phyloP scores from a whole-genome alignment of 2,888 invertebrate species.

The Scrobipalpa costella region DNA sequence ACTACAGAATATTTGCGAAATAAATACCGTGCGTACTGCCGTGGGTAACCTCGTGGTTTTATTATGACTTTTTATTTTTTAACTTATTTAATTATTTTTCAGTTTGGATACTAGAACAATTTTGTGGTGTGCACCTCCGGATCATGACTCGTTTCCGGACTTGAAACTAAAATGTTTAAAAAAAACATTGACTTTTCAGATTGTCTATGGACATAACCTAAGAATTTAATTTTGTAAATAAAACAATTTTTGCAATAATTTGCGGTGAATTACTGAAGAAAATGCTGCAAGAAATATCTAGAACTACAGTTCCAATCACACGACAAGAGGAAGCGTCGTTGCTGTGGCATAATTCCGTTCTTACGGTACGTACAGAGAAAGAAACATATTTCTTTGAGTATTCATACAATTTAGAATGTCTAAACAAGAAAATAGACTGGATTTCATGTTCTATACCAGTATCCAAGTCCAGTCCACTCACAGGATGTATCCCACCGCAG shows the following conservation, averaged over 20 bases:
- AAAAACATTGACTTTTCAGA: background rate
- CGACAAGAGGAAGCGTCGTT: conserved; percentile 54
- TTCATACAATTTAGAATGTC: conserved; percentile 35
- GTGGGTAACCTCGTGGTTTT: conserved; percentile 36
- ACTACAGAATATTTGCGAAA: background rate
- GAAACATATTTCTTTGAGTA: conserved; percentile 36
- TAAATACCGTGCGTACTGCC: conserved; percentile 21
- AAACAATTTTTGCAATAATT: background rate
- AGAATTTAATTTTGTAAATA: background rate
- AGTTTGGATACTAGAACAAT: background rate
- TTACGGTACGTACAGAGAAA: conserved; percentile 56
- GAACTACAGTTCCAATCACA: conserved; percentile 45
- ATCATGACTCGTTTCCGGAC: too few species aligned
- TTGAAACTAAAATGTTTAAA: background rate
- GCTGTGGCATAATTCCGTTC: conserved; percentile 52
- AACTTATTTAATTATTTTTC: background rate
- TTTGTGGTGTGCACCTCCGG: background rate
- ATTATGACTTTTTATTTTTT: conserved; percentile 16
- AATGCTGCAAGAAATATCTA: conserved; percentile 56
- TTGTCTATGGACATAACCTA: background rate
- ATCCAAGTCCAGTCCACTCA: conserved; percentile 54
- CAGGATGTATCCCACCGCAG: conserved; percentile 46
- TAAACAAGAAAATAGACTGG: conserved; percentile 60
- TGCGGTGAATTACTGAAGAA: conserved; percentile 28
- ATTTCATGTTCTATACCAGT: conserved; percentile 47